Evolutionary conservation across 2,888 invertebrate species (phyloP).

Genomic region (Beris chalybata): DNA sequence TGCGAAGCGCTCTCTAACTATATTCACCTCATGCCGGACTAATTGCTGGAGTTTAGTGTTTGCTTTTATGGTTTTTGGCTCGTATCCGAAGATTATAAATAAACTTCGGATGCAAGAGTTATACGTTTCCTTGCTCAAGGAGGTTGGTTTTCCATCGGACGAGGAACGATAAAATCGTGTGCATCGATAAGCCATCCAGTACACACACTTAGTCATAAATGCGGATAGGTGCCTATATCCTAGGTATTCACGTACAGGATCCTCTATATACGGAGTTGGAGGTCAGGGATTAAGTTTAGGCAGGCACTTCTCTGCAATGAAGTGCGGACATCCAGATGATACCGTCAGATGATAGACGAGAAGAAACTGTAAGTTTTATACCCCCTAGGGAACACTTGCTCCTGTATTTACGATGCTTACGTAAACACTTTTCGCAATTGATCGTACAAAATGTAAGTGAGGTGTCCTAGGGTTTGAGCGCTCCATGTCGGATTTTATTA

Average conservation of each 20-base stretch:
- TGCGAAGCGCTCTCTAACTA: background rate
- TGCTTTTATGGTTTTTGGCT: background rate
- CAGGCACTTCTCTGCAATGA: background rate
- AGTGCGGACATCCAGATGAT: no score
- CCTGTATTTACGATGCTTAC: slow-evolving; percentile 12
- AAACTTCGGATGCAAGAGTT: no score
- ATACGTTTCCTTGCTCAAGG: no score
- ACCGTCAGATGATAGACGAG: background rate
- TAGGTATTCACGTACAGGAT: no score
- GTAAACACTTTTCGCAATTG: slow-evolving; percentile 15
- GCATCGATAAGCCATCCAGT: no score
- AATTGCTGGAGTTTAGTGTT: slow-evolving; percentile 8
- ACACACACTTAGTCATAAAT: no score
- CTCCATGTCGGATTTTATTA: no score
- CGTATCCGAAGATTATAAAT: background rate
- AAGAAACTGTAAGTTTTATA: background rate
- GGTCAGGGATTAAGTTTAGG: background rate
- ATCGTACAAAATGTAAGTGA: background rate
- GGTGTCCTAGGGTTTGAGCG: no score
- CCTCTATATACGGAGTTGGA: no score
- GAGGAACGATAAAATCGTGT: no score
- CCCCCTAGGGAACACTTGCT: background rate
- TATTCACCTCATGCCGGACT: slow-evolving; percentile 1
- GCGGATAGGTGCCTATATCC: no score
- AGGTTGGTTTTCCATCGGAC: no score